These are phyloP conservation scores for Silurus meridionalis DNA, from an alignment of 2,113 vertebrate species.

Conservation along the genomic window DNA sequence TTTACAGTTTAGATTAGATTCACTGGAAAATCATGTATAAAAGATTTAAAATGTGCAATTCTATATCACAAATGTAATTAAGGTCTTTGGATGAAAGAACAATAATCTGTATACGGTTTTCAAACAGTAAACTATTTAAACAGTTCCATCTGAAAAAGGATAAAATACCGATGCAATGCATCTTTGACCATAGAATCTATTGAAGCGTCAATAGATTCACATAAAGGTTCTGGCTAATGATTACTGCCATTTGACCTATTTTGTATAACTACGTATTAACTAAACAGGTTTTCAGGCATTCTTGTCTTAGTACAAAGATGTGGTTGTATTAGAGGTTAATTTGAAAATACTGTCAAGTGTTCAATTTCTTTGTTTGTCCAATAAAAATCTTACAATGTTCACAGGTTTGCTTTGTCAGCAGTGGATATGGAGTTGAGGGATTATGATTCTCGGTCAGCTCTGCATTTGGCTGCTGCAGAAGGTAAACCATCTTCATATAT, in stretches of 20 bases:
- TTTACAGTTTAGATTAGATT: background rate
- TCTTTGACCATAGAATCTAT: background rate
- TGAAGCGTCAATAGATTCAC: background rate
- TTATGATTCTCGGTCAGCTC: conserved; percentile 83
- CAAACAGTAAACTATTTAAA: background rate
- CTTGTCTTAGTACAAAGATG: background rate
- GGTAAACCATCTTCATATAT: conserved; percentile 62
- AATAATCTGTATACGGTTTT: too few species aligned
- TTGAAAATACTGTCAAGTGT: background rate
- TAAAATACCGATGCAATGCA: background rate
- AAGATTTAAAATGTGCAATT: background rate
- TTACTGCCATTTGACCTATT: background rate
- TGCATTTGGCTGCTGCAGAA: conserved; percentile 84
- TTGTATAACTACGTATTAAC: background rate
- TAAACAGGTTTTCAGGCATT: background rate
- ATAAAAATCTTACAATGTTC: background rate
- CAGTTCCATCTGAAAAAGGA: background rate
- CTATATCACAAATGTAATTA: background rate
- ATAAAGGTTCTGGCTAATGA: too few species aligned
- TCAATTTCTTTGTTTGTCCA: background rate
- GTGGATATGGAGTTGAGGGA: conserved; percentile 86
- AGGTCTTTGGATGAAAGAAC: background rate
- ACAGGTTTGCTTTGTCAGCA: conserved; percentile 82
- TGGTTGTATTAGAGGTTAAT: background rate
- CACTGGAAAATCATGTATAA: background rate